Base-by-base conservation (phyloP, 2,888 invertebrate species). In the Quadroppia sp. region DNA sequence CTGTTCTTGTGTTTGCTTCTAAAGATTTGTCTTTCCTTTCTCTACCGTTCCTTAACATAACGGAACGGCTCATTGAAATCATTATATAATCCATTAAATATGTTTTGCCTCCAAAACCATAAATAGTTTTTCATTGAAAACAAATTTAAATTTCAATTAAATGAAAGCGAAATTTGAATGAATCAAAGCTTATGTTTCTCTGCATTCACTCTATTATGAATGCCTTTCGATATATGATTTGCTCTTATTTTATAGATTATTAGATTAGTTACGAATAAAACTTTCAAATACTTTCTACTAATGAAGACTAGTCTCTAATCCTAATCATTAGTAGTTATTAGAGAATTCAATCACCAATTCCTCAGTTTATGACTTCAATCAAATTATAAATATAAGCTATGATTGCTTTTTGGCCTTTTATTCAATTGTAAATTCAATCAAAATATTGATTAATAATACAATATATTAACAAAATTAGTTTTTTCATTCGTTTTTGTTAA, bases 1-100 rank as follows among this genome's bases (percentile, higher is more conserved):
- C 28, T 59, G 59, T 59, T 20, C 6, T 59, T 59, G 15, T 59
- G 30, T 59, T 59, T 59, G 59, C 23, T 59, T 59, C 15, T 20
- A 25, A 15, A 59, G 28, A 59, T n/a, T n/a, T n/a, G n/a, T n/a
- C 15, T 59, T 28, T 59, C 59, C 23, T 59, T 20, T 30, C 25
- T 30, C 28, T 25, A 15, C 59, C 25, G 28, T 59, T 59, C 23
- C 59, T 59, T 59, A 59, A 28, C 48, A 20, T 20, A 48, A 48
- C 20, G 48, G 17, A 17, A 1, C 23, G 25, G 28, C 6, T 20
- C 23, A 59, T 28, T 59, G 28, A 13, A 59, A 2, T 59, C 28
- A 59, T 23, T 2, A 59, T 28, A 59, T 59, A 59, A 59, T 59
- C 48, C 48, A 48, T 48, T 48, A 48, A 2, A 48, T 48, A 48